These are phyloP conservation scores for Euglossa dilemma DNA, from an alignment of 1,140 invertebrate genomes.

Conservation along the genomic window DNA sequence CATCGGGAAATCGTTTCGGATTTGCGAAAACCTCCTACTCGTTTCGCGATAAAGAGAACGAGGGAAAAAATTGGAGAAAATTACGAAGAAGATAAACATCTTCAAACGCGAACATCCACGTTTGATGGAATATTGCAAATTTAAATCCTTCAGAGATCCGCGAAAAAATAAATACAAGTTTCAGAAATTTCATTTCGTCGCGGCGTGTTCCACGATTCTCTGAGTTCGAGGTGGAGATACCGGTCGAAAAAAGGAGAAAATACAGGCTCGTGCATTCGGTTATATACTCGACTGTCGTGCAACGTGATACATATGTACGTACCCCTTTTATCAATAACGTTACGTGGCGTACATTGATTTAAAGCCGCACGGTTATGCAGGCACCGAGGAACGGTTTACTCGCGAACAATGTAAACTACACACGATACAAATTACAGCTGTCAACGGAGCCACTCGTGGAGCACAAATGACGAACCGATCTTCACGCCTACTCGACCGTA, in stretches of 20 bases:
- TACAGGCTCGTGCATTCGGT: not conserved
- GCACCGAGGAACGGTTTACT: constrained; percentile 12
- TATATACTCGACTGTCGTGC: not conserved
- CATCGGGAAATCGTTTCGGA: no score
- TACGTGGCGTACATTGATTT: constrained; percentile 19
- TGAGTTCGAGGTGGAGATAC: not conserved
- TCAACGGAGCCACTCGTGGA: constrained; percentile 49
- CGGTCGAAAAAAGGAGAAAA: not conserved
- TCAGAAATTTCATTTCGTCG: no score
- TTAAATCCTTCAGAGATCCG: no score
- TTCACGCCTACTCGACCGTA: constrained; percentile 50
- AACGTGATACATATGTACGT: constrained; percentile 1
- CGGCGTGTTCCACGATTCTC: not conserved
- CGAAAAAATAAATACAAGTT: no score
- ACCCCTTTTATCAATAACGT: constrained; percentile 33
- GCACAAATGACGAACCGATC: constrained; percentile 56
- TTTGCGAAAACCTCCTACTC: no score
- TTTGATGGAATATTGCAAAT: no score
- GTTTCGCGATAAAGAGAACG: no score
- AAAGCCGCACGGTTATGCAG: not conserved
- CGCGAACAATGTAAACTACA: constrained; percentile 38
- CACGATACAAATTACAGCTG: constrained; percentile 54
- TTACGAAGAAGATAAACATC: no score
- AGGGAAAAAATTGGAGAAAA: no score
- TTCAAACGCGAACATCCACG: no score